A percentile compares a stretch with the other conserved stretches of the same genome.
phyloP scores from a whole-genome alignment of 2,113 vertebrate species.

The Mobula birostris region DNA sequence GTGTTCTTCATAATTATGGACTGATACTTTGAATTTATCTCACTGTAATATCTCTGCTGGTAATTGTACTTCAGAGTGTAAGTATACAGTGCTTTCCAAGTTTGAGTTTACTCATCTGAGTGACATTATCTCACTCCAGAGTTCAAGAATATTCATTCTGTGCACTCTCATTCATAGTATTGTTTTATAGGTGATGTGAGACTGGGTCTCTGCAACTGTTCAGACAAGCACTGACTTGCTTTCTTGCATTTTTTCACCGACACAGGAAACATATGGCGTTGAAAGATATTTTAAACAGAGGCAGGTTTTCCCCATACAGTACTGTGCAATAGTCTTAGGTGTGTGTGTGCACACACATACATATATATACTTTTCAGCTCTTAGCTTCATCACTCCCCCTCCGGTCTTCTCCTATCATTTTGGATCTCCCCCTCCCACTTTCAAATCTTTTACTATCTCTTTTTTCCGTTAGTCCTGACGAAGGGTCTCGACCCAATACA shows the following conservation, averaged over 20 bases:
- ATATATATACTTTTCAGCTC: too few species aligned
- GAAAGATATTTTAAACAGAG: neutral
- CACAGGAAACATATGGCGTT: neutral
- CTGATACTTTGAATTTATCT: neutral
- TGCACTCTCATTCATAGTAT: neutral
- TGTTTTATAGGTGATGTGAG: neutral
- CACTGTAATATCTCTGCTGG: neutral
- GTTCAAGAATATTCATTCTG: neutral
- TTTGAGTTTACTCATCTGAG: neutral
- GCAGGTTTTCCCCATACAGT: neutral
- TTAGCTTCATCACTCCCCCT: too few species aligned
- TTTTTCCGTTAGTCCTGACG: too few species aligned
- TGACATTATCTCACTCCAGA: neutral
- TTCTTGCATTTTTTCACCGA: neutral
- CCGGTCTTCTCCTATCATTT: too few species aligned
- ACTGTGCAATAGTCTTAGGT: too few species aligned
- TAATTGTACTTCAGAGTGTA: neutral
- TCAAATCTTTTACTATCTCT: too few species aligned
- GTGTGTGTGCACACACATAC: too few species aligned
- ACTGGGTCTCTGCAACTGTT: neutral
- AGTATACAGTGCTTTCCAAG: neutral
- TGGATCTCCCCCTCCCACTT: too few species aligned
- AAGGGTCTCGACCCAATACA: too few species aligned
- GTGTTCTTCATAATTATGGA: neutral
- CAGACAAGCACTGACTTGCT: neutral